phyloP scores from a whole-genome alignment of 2,888 invertebrate species.

The Conus canariensis region DNA sequence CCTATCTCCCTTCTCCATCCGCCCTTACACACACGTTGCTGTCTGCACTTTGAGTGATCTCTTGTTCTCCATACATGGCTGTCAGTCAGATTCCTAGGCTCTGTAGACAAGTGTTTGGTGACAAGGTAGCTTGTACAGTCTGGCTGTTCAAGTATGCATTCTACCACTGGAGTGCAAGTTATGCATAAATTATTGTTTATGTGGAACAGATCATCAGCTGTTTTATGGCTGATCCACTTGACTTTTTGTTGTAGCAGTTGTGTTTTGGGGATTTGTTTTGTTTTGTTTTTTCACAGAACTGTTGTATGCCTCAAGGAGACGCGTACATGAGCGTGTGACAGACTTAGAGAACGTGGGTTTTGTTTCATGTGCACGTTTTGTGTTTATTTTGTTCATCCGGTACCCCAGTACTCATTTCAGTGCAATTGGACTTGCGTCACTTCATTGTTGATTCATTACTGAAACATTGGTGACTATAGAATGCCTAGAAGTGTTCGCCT shows the following conservation, averaged over 20 bases:
- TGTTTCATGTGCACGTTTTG: neutral
- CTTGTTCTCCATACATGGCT: neutral
- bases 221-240: neutral
- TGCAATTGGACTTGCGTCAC: too few species aligned
- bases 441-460: neutral
- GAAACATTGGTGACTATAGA: neutral
- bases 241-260: neutral
- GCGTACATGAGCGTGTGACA: neutral
- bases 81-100: neutral
- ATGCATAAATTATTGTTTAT: neutral
- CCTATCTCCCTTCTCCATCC: neutral
- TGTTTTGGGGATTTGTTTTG: neutral
- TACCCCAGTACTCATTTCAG: too few species aligned
- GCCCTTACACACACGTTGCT: neutral
- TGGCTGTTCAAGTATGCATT: neutral
- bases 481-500: neutral
- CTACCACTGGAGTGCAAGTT: neutral
- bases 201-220: too few species aligned
- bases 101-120: neutral
- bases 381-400: neutral
- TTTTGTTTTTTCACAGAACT: neutral
- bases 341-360: neutral
- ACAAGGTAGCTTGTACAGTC: neutral
- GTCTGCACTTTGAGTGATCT: constrained; percentile 7
- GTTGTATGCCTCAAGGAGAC: neutral